Percentiles rank a stretch among this genome's conserved stretches.
These are phyloP conservation scores for Nemopilema nomurai DNA, from an alignment of 30 jellyfish, hydroid and myxozoan genomes.

Conservation along the genomic window DNA sequence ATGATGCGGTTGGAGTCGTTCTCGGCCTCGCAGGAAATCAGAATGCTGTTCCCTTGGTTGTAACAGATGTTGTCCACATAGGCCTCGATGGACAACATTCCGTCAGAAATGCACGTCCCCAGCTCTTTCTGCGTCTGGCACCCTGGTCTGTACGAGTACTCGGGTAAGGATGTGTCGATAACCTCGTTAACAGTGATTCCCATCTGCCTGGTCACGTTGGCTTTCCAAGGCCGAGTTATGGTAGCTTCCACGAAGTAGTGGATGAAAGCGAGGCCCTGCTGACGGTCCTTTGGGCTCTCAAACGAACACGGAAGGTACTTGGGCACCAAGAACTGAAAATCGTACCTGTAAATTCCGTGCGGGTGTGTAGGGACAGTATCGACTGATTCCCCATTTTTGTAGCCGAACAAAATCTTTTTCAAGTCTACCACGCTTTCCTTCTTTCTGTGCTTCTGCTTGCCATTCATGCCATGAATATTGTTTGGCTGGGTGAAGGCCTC, in stretches of 20 bases:
- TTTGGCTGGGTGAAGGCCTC: constrained; percentile 77
- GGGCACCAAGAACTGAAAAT: constrained; percentile 82
- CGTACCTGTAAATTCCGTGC: constrained; percentile 73
- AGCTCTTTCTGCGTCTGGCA: constrained; percentile 67
- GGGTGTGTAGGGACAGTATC: constrained; percentile 75
- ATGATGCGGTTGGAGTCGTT: constrained; percentile 86
- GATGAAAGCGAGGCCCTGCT: constrained; percentile 63
- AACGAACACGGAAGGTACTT: constrained; percentile 83
- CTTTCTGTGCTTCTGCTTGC: not conserved
- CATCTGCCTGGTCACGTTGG: constrained; percentile 16
- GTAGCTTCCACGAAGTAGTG: constrained; percentile 79
- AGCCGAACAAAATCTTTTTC: constrained; percentile 79
- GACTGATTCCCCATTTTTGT: constrained; percentile 39
- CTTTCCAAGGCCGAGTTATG: constrained; percentile 73
- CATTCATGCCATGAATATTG: constrained; percentile 32
- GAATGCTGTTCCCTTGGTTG: constrained; percentile 70
- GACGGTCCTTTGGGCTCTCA: constrained; percentile 93
- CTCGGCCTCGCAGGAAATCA: constrained; percentile 79
- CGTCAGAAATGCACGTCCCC: constrained; percentile 77
- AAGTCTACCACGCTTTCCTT: constrained; percentile 69
- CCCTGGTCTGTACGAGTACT: constrained; percentile 81
- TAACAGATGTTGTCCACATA: constrained; percentile 69
- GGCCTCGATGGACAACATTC: constrained; percentile 78
- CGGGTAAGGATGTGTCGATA: constrained; percentile 77
- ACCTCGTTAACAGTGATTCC: constrained; percentile 74